Evolutionary conservation across 1,140 invertebrate genomes (phyloP).

Genomic region (Cydia splendana): DNA sequence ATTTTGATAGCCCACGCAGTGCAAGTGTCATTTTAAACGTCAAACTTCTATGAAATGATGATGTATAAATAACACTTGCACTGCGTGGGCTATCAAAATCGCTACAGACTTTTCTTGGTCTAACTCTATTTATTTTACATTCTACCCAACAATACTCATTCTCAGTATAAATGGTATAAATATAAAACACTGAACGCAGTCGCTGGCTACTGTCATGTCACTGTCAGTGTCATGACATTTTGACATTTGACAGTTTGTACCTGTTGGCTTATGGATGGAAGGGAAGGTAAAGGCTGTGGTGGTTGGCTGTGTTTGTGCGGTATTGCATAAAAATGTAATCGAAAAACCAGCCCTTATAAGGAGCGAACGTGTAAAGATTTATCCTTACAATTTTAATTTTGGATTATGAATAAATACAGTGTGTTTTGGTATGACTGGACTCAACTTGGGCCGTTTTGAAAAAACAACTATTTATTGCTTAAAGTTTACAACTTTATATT

Average conservation of each 20-base stretch:
- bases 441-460: background rate
- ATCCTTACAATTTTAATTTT: background rate
- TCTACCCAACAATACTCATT: too few species aligned
- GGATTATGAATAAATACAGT: background rate
- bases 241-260: background rate
- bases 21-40: too few species aligned
- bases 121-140: too few species aligned
- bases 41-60: too few species aligned
- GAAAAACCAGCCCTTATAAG: background rate
- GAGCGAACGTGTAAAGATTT: background rate
- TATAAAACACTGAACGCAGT: background rate
- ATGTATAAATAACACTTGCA: too few species aligned
- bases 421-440: background rate
- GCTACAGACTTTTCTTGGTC: too few species aligned
- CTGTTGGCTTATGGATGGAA: background rate
- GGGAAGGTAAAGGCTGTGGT: too few species aligned
- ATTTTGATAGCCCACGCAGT: too few species aligned
- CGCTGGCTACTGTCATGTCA: background rate
- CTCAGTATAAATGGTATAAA: too few species aligned
- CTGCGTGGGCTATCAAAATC: too few species aligned
- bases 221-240: background rate
- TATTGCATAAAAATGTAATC: background rate
- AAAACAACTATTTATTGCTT: background rate
- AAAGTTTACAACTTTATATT: background rate
- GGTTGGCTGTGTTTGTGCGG: background rate